phyloP scores from a whole-genome alignment of 2,113 vertebrate species.

The Danionella cerebrum region DNA sequence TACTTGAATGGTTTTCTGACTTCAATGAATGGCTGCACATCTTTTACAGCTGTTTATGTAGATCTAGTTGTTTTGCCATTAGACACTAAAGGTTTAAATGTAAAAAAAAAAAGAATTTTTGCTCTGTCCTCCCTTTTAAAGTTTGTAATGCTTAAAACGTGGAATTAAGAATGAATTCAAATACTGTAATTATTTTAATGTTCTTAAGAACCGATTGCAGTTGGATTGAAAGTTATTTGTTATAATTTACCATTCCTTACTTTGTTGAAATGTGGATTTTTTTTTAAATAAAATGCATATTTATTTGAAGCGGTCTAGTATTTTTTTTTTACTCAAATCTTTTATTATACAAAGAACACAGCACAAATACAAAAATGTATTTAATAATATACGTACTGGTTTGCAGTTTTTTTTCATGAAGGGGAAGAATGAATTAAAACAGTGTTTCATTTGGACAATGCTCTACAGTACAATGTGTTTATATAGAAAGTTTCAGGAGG shows the following conservation, averaged over 20 bases:
- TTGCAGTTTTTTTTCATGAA: too few relatives aligned
- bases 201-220: slow-evolving; percentile 96
- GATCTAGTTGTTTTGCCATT: slow-evolving; percentile 74
- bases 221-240: slow-evolving; percentile 99
- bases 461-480: too few relatives aligned
- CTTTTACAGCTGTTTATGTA: slow-evolving; percentile 77
- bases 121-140: slow-evolving; percentile 70
- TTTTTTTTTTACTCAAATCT: not conserved
- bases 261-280: slow-evolving; percentile 98
- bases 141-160: slow-evolving; percentile 78
- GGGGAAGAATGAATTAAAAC: too few relatives aligned
- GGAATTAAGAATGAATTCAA: slow-evolving; percentile 80
- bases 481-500: too few relatives aligned
- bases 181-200: slow-evolving; percentile 99
- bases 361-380: too few relatives aligned
- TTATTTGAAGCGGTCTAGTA: slow-evolving; percentile 87
- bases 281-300: slow-evolving; percentile 99
- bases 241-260: slow-evolving; percentile 95
- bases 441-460: too few relatives aligned
- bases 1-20: slow-evolving; percentile 95
- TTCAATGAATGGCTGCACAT: slow-evolving; percentile 69
- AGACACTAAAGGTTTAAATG: slow-evolving; percentile 87
- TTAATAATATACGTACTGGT: too few relatives aligned
- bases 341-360: too few relatives aligned
- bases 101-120: slow-evolving; percentile 71